These are phyloP conservation scores for Ardeotis arabs DNA, from an alignment of 2,113 vertebrate species.

Conservation along the genomic window DNA sequence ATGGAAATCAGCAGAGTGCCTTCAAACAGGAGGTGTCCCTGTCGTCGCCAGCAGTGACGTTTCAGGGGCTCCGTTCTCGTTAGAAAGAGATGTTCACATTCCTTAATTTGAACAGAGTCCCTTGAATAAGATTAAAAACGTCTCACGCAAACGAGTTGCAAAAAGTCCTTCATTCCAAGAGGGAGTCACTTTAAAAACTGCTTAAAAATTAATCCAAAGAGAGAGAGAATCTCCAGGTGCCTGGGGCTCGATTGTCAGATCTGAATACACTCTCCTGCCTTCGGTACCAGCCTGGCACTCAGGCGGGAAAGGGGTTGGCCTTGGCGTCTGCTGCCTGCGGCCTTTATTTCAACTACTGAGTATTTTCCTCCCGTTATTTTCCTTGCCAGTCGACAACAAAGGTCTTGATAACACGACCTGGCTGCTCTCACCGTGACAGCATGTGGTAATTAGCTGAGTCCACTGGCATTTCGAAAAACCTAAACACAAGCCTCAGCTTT, in stretches of 20 bases:
- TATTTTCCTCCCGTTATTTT: background rate
- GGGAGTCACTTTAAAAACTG: background rate
- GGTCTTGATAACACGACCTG: conserved; percentile 73
- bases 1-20: background rate
- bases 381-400: background rate
- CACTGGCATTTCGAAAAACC: conserved; percentile 16
- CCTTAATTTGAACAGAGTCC: background rate
- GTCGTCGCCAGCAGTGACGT: rapidly evolving
- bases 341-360: background rate
- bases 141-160: background rate
- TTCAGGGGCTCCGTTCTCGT: background rate
- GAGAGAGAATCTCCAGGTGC: background rate
- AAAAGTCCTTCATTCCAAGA: background rate
- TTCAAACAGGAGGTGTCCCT: rapidly evolving
- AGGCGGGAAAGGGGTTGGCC: background rate
- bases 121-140: background rate
- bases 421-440: conserved; percentile 72
- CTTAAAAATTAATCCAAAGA: background rate
- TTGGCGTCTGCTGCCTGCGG: background rate
- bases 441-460: conserved; percentile 76
- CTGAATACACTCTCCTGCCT: background rate
- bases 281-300: background rate
- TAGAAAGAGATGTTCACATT: background rate
- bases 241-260: background rate
- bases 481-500: background rate